These are phyloP conservation scores for Egretta garzetta DNA, from an alignment of 2,113 vertebrate genomes.

Conservation along the genomic window DNA sequence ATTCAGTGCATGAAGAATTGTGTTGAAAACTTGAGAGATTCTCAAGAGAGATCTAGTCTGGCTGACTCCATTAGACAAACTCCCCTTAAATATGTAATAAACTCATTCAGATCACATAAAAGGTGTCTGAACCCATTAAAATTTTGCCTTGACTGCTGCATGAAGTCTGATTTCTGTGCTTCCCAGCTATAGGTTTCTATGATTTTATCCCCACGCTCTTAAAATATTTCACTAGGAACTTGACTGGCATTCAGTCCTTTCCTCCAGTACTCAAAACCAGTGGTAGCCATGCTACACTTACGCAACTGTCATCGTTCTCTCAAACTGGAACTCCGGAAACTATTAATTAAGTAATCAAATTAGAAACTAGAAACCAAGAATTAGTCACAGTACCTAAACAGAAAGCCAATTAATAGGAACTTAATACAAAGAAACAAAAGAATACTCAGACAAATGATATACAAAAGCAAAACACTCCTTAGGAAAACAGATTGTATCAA, in stretches of 20 bases:
- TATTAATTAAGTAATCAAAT: conserved; percentile 13
- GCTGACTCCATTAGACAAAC: neutral
- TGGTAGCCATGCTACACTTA: neutral
- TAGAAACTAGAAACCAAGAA: conserved; percentile 15
- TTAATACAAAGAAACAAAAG: neutral
- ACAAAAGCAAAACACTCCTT: neutral
- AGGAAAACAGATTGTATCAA: neutral
- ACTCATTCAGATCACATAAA: neutral
- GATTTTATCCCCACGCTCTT: neutral
- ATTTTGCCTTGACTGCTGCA: neutral
- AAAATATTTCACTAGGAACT: neutral
- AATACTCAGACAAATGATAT: neutral
- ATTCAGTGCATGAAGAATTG: neutral
- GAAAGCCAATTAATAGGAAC: neutral
- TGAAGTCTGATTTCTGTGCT: neutral
- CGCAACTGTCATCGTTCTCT: neutral
- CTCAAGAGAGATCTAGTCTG: neutral
- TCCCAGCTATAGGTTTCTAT: neutral
- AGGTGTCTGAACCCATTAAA: neutral
- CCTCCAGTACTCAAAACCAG: neutral
- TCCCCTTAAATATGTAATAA: neutral
- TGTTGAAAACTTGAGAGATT: neutral
- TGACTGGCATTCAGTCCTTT: neutral
- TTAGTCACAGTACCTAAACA: conserved; percentile 4
- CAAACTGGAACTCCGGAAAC: neutral